Evolutionary conservation across 2,113 vertebrate genomes (phyloP), one percentile per base, ranked within the genome.

Genomic region (Lagopus muta): DNA sequence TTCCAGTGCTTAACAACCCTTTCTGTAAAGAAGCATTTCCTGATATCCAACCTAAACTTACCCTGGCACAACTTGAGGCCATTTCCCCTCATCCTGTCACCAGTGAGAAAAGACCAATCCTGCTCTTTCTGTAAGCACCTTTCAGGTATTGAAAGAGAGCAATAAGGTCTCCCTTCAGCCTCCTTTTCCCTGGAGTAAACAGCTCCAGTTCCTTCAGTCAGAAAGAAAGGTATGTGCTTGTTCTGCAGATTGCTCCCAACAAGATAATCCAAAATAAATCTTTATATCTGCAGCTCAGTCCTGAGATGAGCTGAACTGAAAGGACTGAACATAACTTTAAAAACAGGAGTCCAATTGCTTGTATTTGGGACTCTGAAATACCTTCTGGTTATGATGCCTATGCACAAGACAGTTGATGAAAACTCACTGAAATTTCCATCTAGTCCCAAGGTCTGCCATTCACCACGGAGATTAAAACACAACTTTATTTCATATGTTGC

Each of bases 201-300:
- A 43, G 15, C 42, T 15, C 16, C 42, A 43, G 42, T 43, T 43
- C 15, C 14, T 43, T 43, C 42, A 43, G 42, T 43, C 42, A 43
- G 42, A 43, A 43, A 43, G 42, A 45, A 47, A 25, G 43, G 4
- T 85, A 87, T 72, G 74, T 24, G 4, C 13, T 78, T 28, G 32
- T 71, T 93, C 42, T 6, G 5, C 82, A 40, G n/a, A 82, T 21
- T 30, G 67, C 60, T 80, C 40, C 54, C 75, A 65, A 36, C 15
- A 14, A 58, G 24, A 42, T 58, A 57, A 40, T 13, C 60, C 0
- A 0, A 54, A 58, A 73, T 50, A 16, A 0, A 0, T 36, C 40
- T 54, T 62, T 4, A 7, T 10, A 42, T 65, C 43, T 78, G 48
- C 38, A 71, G 20, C 65, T 82, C 43, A 8, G 0, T n/a, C 74